Percentiles rank a stretch among this genome's conserved stretches.
phyloP scores from a whole-genome alignment of 2,888 invertebrate species.

The Parnassius apollo region DNA sequence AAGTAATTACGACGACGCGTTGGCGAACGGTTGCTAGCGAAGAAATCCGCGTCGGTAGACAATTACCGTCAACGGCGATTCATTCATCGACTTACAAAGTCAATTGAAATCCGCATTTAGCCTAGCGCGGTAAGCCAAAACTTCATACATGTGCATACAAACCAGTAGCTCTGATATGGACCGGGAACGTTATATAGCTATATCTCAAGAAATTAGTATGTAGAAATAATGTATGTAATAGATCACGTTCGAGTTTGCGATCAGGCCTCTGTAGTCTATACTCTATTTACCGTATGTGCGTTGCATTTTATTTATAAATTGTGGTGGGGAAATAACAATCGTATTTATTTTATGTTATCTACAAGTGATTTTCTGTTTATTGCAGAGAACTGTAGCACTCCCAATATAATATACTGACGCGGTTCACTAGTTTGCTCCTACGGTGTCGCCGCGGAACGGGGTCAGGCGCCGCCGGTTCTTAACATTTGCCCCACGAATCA shows the following conservation, averaged over 20 bases:
- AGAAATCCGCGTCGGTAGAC: constrained; percentile 40
- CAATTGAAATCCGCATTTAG: constrained; percentile 70
- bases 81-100: constrained; percentile 68
- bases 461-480: constrained; percentile 54
- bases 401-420: constrained; percentile 5
- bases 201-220: constrained; percentile 32
- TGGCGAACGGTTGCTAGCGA: constrained; percentile 41
- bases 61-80: constrained; percentile 51
- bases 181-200: constrained; percentile 5
- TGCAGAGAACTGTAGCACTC: neutral
- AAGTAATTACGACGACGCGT: constrained; percentile 12
- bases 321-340: constrained; percentile 9
- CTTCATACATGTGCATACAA: constrained; percentile 37
- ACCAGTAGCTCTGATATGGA: constrained; percentile 25
- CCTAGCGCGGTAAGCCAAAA: constrained; percentile 58
- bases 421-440: neutral
- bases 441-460: constrained; percentile 48
- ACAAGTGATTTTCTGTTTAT: neutral
- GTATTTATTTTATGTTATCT: constrained; percentile 9
- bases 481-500: constrained; percentile 70
- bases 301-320: constrained; percentile 22
- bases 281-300: constrained; percentile 17
- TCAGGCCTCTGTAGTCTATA: constrained; percentile 9
- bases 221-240: constrained; percentile 36
- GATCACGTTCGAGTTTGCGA: constrained; percentile 34